Evolutionary conservation across 2,888 invertebrate genomes (phyloP), one percentile per base, ranked within the genome.

Genomic region (Catotricha subobsoleta): DNA sequence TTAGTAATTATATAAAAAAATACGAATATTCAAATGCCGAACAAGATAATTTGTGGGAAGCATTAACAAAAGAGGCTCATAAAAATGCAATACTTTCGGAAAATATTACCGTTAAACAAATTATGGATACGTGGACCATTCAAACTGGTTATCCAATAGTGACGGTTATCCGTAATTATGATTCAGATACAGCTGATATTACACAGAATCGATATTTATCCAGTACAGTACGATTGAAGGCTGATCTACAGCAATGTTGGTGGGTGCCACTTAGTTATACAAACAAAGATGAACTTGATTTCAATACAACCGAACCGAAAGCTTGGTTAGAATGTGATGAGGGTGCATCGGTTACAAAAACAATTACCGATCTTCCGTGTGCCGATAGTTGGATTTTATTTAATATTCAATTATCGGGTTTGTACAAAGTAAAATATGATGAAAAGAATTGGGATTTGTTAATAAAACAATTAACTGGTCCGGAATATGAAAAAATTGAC

Each of bases 51-150:
- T 67, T 92, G 0, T 90, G 87, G 87, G 59, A 65, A n/a, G 72
- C 79, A 18, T 64, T 91, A 39, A 77, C 76, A 0, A 56, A 64
- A 1, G 68, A 65, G 42, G 72, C 69, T 10, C 69, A 70, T 47
- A 57, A 59, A 40, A 54, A 60, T 34, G 62, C 64, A 1, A 65
- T 64, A 0, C 58, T 77, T 19, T 64, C 71, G 0, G 53, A 64
- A 8, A 63, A 68, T 53, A 65, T 73, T 30, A 69, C 75, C 1
- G 76, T 86, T 12, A 76, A 79, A 55, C 55, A 65, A 29, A 72
- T 87, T 21, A 87, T 90, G 87, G 78, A 83, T 57, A 78, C 81
- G 0, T 90, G 88, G 88, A 87, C 86, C 1, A 65, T 73, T 39
- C 80, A 86, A 65, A 76, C 83, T 8, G 88, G 88, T 1, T 90